Base-by-base conservation (phyloP, 2,888 invertebrate species). In the Dryobotodes eremita region DNA sequence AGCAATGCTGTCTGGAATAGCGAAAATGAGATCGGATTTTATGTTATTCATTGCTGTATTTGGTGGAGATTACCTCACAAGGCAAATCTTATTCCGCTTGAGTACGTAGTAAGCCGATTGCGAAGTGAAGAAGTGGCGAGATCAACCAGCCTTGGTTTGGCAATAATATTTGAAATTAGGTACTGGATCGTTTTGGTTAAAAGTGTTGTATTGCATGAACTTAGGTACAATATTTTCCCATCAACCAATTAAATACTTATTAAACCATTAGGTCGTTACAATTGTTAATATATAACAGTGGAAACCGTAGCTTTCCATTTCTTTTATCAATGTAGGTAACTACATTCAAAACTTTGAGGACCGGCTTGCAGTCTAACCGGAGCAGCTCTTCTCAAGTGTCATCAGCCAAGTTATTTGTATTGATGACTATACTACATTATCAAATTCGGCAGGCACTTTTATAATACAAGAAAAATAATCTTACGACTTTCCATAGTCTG, bases 31-130 rank as follows among this genome's bases (percentile, higher is more conserved):
- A 73, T 69, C 71, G 36, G 79, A 64, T 80, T 82, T 82, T 69
- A 73, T 86, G 76, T 69, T 83, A 83, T 86, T 86, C 64, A 83
- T 86, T 76, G 83, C 71, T 59, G 68, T 72, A 66, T 85, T 85
- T 76, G 71, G 55, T 46, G 17, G 68, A 69, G 84, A 85, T 85
- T 85, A 85, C 73, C 70, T 82, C 79, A 61, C 64, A 72, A 86
- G 71, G 79, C 53, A 86, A 85, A 83, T 86, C 84, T 79, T 86
- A 86, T 86, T 83, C 76, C 83, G 74, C 71, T 74, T 64, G 72
- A 72, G 79, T 86, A 79, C 76, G 71, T 69, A 42, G 71, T 83
- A 86, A 85, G 83, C 83, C 79, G 76, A 86, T 85, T 75, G 20
- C 70, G 48, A 72, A 77, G 62, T 71, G 55, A 82, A 65, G 64